These are phyloP conservation scores for Leuciscus waleckii DNA, from an alignment of 2,797 vertebrate genomes.

Conservation along the genomic window DNA sequence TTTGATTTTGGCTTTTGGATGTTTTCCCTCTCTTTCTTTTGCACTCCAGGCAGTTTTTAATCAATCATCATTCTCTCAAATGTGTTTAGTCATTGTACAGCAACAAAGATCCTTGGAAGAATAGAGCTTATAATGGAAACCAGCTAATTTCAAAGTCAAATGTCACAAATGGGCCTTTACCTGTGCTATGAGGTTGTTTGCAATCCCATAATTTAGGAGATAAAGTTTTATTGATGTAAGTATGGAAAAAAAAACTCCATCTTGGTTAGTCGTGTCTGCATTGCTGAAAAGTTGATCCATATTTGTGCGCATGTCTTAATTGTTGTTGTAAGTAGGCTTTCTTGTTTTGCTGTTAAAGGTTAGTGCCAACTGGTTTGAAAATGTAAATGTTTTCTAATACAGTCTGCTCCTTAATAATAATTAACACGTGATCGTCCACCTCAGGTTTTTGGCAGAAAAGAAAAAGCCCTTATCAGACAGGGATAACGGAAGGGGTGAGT, in stretches of 20 bases:
- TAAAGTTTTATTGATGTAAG: conserved; percentile 73
- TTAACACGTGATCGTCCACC: conserved; percentile 43
- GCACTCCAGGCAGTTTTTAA: conserved; percentile 58
- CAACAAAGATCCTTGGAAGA: conserved; percentile 75
- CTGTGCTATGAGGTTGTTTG: conserved; percentile 74
- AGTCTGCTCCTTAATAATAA: background rate
- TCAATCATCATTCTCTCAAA: conserved; percentile 75
- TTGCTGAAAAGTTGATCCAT: conserved; percentile 63
- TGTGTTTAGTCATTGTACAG: conserved; percentile 74
- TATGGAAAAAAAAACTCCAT: conserved; percentile 69
- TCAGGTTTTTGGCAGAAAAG: conserved; percentile 91
- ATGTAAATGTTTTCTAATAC: background rate
- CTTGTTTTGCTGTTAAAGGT: conserved; percentile 13
- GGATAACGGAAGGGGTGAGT: conserved; percentile 86
- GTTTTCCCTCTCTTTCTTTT: conserved; percentile 57
- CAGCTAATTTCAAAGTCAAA: conserved; percentile 72
- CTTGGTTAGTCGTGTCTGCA: conserved; percentile 66
- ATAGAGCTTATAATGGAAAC: conserved; percentile 75
- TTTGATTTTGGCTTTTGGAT: conserved; percentile 35
- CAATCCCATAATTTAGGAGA: conserved; percentile 74
- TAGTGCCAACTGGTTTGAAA: conserved; percentile 1
- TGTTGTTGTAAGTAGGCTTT: conserved; percentile 25
- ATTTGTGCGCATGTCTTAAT: conserved; percentile 52
- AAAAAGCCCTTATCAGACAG: conserved; percentile 78
- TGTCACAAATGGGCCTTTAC: conserved; percentile 71